Conservation (phyloP, 2,113 vertebrate genomes). For the Paramisgurnus dabryanus region DNA sequence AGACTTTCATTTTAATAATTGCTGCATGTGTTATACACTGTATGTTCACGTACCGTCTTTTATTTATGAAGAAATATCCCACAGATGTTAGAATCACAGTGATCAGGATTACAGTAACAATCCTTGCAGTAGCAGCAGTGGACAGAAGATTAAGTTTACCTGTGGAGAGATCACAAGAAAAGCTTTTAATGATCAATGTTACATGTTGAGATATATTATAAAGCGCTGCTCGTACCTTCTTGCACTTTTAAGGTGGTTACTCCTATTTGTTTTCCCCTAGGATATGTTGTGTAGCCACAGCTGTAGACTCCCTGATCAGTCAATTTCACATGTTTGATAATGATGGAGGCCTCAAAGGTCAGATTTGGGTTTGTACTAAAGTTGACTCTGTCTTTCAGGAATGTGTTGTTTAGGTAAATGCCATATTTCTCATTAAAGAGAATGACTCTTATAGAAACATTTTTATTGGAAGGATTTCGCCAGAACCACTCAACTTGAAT, state of each 20-base stretch:
- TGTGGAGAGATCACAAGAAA: background rate
- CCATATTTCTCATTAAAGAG: background rate
- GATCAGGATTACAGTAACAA: background rate
- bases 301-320: constrained; percentile 71
- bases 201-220: background rate
- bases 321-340: constrained; percentile 58
- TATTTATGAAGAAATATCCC: background rate
- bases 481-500: background rate
- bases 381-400: constrained; percentile 6
- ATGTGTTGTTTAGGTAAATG: background rate
- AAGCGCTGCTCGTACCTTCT: background rate
- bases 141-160: constrained; percentile 1
- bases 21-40: background rate
- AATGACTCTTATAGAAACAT: background rate
- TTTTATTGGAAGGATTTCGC: background rate
- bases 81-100: background rate
- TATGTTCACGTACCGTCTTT: background rate
- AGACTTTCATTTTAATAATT: too few species aligned
- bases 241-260: background rate
- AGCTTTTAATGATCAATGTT: background rate
- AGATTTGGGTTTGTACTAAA: constrained; percentile 13
- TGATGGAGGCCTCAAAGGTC: constrained; percentile 63
- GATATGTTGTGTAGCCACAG: constrained; percentile 69
- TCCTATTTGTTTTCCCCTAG: constrained; percentile 56
- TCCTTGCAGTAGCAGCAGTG: background rate